Base-by-base conservation (phyloP, 2,888 invertebrate genomes). In the Phania funesta region DNA sequence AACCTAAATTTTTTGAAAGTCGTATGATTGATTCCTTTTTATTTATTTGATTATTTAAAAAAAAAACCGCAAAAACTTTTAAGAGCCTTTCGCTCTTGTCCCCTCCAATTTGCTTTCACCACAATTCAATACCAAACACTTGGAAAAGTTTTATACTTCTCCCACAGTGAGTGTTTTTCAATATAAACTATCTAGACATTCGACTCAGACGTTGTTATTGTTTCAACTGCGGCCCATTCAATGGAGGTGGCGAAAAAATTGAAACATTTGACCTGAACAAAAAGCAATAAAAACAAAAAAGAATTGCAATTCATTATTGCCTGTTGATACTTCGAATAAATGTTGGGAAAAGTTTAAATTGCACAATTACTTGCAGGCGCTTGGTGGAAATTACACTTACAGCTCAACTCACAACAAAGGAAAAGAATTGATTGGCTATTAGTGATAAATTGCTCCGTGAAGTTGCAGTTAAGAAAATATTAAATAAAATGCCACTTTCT, bases 311-410 rank as follows among this genome's bases (percentile, higher is more conserved):
- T 24, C 26, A 41, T 38, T 60, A 24, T 24, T 24, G 60, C 16
- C 24, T 60, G 38, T 60, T 60, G 60, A 60, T 60, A 11, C 9
- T 38, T 56, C 7, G 13, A 16, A 41, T 16, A 22, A 58, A 58
- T 24, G 20, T 38, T 38, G 29, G 11, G 32, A 7, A 11, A 54
- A 54, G 32, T 32, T 54, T 18, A 18, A 54, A 20, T 32, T 32
- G 32, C 20, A 3, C 8, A n/a, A 38, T 38, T 38, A 38, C 35
- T 56, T 20, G 3, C 29, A 52, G 52, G n/a, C 8, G 9, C 9
- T n/a, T 18, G n/a, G 2, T 46, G 22, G 11, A 8, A 44, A 4
- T 20, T 2, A 2, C 26, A 8, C n/a, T 50, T 0, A 13, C 13
- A 13, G 29, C 20, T 29, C 0, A 29, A 32, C 22, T 46, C 20